phyloP scores from a whole-genome alignment of 2,888 invertebrate genomes.

The Alcis repandata region DNA sequence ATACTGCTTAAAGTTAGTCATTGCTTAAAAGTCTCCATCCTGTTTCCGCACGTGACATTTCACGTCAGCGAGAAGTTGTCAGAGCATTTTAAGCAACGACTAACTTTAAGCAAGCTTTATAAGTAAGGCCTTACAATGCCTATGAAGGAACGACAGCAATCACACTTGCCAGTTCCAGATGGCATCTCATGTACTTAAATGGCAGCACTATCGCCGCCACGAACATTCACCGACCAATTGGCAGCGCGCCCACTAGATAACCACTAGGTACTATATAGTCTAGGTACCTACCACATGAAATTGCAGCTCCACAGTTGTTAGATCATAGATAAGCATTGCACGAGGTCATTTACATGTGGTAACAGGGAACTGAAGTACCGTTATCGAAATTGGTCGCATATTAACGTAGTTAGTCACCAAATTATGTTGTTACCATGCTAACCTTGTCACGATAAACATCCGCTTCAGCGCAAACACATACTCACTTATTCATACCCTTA shows the following conservation, averaged over 20 bases:
- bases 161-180: too few relatives aligned
- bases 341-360: slow-evolving; percentile 5
- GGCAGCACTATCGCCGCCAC: neutral
- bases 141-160: too few relatives aligned
- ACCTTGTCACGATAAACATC: neutral
- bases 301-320: slow-evolving; percentile 1
- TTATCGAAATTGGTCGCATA: neutral
- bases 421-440: neutral
- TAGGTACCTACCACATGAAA: neutral
- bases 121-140: too few relatives aligned
- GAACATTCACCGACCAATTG: neutral
- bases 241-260: slow-evolving; percentile 6
- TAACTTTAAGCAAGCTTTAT: too few relatives aligned
- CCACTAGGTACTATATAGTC: too few relatives aligned
- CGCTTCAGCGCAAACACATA: too few relatives aligned
- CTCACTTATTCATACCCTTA: too few relatives aligned
- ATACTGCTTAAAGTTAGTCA: too few relatives aligned
- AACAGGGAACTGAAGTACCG: neutral
- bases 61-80: too few relatives aligned
- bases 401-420: neutral
- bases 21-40: too few relatives aligned
- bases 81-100: too few relatives aligned
- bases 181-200: neutral
- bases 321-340: neutral
- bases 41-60: too few relatives aligned